These are phyloP conservation scores for Cuculus canorus DNA, from an alignment of 2,797 vertebrate species.

Conservation along the genomic window DNA sequence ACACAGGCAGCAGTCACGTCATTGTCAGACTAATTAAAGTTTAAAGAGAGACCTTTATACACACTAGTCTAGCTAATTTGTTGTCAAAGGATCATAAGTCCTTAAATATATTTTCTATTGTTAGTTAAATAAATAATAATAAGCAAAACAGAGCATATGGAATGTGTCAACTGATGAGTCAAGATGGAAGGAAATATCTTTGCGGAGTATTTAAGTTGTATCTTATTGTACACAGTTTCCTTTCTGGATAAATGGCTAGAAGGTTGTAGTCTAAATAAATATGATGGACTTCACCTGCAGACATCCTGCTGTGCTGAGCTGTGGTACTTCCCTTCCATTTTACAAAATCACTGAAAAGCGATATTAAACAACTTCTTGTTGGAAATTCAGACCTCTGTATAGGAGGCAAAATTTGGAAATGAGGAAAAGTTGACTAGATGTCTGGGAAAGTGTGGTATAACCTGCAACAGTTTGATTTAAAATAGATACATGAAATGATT, in stretches of 20 bases:
- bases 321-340: background rate
- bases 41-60: constrained; percentile 64
- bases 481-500: background rate
- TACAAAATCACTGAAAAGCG: background rate
- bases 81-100: constrained; percentile 58
- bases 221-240: background rate
- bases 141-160: constrained; percentile 67
- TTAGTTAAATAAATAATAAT: constrained; percentile 71
- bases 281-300: background rate
- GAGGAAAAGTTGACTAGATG: background rate
- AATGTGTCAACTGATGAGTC: constrained; percentile 65
- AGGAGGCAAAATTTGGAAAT: background rate
- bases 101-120: constrained; percentile 61
- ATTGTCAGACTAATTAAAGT: constrained; percentile 69
- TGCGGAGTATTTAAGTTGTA: constrained; percentile 10
- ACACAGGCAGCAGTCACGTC: constrained; percentile 34
- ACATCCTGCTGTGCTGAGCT: background rate
- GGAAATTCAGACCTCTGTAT: background rate
- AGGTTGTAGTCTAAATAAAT: constrained; percentile 9
- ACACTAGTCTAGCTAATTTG: constrained; percentile 51
- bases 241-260: constrained; percentile 12
- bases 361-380: background rate
- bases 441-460: background rate
- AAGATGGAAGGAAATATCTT: constrained; percentile 58
- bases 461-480: background rate